phyloP scores from a whole-genome alignment of 2,113 vertebrate genomes.

The Forbesichthys papilliferus region DNA sequence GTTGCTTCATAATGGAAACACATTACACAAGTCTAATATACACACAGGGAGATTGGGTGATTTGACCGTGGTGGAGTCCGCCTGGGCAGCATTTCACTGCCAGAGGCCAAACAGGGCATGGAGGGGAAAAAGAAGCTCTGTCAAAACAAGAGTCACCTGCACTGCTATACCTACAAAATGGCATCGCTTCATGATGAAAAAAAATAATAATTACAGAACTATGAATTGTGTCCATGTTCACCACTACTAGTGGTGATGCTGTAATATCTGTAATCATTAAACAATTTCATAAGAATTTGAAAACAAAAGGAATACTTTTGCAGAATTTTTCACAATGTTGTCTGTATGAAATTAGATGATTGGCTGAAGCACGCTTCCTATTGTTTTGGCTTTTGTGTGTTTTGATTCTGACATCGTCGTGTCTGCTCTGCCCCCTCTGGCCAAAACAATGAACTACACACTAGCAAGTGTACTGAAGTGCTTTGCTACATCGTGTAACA shows the following conservation, averaged over 20 bases:
- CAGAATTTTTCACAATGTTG: neutral
- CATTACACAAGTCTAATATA: conserved; percentile 96
- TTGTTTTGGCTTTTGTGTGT: neutral
- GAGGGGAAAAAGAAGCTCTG: conserved; percentile 75
- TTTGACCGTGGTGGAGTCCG: conserved; percentile 83
- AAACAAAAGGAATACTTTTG: neutral
- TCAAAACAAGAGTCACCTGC: conserved; percentile 83
- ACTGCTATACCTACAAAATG: conserved; percentile 17
- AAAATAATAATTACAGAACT: too few species aligned
- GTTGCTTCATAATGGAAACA: conserved; percentile 97
- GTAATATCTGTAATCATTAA: too few species aligned
- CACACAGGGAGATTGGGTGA: conserved; percentile 91
- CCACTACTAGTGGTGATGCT: too few species aligned
- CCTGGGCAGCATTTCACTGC: conserved; percentile 88
- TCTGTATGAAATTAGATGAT: too few species aligned
- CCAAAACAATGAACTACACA: too few species aligned
- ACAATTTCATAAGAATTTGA: too few species aligned
- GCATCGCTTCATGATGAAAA: too few species aligned
- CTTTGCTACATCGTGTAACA: neutral
- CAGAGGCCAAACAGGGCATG: conserved; percentile 84
- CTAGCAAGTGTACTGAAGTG: neutral
- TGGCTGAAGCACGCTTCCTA: neutral
- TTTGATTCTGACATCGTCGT: neutral
- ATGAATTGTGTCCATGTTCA: too few species aligned
- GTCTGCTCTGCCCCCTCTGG: too few species aligned